Percentiles rank a stretch among this genome's conserved stretches.
Evolutionary conservation across 2,113 vertebrate species (phyloP).

Genomic region (Myiopsitta monachus): DNA sequence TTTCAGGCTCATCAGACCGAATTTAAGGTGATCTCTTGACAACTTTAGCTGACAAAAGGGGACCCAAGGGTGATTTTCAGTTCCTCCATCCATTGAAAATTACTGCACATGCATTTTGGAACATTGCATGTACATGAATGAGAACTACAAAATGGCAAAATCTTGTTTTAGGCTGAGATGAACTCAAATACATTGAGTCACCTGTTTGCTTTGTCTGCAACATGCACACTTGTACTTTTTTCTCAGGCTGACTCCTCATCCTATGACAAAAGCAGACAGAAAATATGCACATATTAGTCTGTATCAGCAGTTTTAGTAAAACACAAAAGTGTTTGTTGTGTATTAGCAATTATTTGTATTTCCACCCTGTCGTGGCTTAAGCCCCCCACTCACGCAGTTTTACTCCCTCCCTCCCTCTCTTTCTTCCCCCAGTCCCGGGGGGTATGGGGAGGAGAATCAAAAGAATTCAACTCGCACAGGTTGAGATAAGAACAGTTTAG

Average conservation of each 20-base stretch:
- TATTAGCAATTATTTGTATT: background rate
- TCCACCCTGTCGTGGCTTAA: too few species aligned
- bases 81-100: background rate
- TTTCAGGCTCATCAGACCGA: background rate
- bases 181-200: background rate
- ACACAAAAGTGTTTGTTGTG: background rate
- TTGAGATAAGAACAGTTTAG: too few species aligned
- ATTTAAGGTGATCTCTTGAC: background rate
- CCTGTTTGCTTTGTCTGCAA: background rate
- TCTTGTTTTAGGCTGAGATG: background rate
- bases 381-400: too few species aligned
- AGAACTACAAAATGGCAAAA: background rate
- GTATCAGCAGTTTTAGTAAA: background rate
- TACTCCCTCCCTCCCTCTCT: too few species aligned
- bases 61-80: fast-evolving
- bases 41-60: background rate
- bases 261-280: background rate
- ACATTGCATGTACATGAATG: fast-evolving
- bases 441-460: too few species aligned
- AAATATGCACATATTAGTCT: background rate
- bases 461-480: too few species aligned
- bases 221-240: background rate
- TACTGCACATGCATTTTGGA: background rate
- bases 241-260: background rate
- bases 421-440: too few species aligned